Evolutionary conservation across 2,888 invertebrate genomes (phyloP).

Genomic region (Ischnus inquisitorius): DNA sequence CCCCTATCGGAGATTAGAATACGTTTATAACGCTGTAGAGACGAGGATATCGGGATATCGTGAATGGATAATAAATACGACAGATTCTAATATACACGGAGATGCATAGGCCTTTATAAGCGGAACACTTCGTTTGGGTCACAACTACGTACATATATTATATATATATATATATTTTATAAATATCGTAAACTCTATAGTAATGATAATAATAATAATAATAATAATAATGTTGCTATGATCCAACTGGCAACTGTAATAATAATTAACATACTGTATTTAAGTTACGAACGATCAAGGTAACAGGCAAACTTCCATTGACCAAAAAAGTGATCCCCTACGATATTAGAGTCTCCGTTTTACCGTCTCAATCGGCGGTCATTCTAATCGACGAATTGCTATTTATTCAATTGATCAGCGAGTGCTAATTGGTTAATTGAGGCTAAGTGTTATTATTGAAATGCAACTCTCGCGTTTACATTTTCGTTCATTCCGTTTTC

Average conservation of each 20-base stretch:
- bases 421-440: slow-evolving; percentile 54
- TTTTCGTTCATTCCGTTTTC: slow-evolving; percentile 1
- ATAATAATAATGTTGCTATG: slow-evolving; percentile 64
- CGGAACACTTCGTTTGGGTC: slow-evolving; percentile 80
- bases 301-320: slow-evolving; percentile 80
- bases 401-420: slow-evolving; percentile 55
- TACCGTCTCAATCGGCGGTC: slow-evolving; percentile 62
- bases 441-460: slow-evolving; percentile 42
- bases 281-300: slow-evolving; percentile 73
- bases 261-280: slow-evolving; percentile 70
- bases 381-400: slow-evolving; percentile 35
- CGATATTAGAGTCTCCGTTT: slow-evolving; percentile 53
- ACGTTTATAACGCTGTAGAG: background rate
- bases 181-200: slow-evolving; percentile 82
- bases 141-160: slow-evolving; percentile 80
- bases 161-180: slow-evolving; percentile 74
- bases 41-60: background rate
- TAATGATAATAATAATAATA: slow-evolving; percentile 44
- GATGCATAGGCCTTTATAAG: slow-evolving; percentile 82
- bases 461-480: slow-evolving; percentile 32
- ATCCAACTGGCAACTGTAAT: slow-evolving; percentile 75
- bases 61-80: slow-evolving; percentile 19
- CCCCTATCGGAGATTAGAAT: no score
- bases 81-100: slow-evolving; percentile 34
- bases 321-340: slow-evolving; percentile 77